Base-by-base conservation (phyloP, 2,888 invertebrate species). In the Lasioglossum vierecki region DNA sequence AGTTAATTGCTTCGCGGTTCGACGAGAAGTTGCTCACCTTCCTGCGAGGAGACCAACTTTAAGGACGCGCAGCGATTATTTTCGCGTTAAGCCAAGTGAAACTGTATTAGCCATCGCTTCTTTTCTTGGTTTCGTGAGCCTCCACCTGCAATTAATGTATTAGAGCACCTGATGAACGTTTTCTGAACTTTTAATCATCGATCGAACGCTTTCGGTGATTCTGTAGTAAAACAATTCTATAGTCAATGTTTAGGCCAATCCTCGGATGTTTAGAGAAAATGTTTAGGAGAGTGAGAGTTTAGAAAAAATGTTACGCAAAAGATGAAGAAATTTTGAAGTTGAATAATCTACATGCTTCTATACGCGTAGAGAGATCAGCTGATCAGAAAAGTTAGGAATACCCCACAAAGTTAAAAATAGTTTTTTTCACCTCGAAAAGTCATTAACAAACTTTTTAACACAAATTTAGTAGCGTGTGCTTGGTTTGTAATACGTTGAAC, bases 1-100 rank as follows among this genome's bases (percentile, higher is more conserved):
- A 77, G 60, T 46, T 77, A 74, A 83, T 82, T 41, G 57, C n/a
- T 74, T 41, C 11, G 49, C 35, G 26, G 60, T 39, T 75, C 39
- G n/a, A 46, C 74, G 57, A 8, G 2, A n/a, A 39, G 74, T 39
- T 18, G 30, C 39, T 57, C 60, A 18, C 6, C 15, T 15, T 74
- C 35, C 46, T 57, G 57, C 30, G 26, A 11, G 11, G 35, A 53
- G 18, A 75, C 63, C 39, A 35, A 78, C 76, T 15, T 63, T 39
- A 66, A 66, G 66, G 39, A 66, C 6, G 8, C 5, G 0, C 63
- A 6, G 63, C 15, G 63, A 63, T 63, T 63, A 63, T 63, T 63
- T 63, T 63, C 63, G 30, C 5, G 30, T 63, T 30, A 57, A 4
- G n/a, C 63, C 15, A 15, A 63, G 63, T 15, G 15, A 30, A 18